Percentiles rank a stretch among this genome's conserved stretches.
Evolutionary conservation across 2,888 invertebrate genomes (phyloP).

Genomic region (Hyalella azteca): DNA sequence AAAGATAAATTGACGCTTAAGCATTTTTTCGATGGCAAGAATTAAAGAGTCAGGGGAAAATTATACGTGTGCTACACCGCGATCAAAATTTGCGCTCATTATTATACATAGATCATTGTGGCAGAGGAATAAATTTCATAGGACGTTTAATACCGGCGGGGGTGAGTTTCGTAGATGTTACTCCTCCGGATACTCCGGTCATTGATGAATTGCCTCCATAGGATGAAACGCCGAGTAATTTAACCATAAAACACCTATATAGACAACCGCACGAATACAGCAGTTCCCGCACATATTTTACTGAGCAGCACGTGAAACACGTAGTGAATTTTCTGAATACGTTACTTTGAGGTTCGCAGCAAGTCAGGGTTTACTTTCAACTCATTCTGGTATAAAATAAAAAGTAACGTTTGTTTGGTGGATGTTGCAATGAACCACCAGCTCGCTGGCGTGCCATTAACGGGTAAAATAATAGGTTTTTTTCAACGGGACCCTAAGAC

Average conservation of each 20-base stretch:
- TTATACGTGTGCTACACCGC: conserved; percentile 27
- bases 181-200: background rate
- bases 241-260: background rate
- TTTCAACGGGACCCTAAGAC: too few species aligned
- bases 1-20: conserved; percentile 36
- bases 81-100: conserved; percentile 32
- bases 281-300: too few species aligned
- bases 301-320: too few species aligned
- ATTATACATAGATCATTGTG: conserved; percentile 30
- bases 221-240: background rate
- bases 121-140: background rate
- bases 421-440: too few species aligned
- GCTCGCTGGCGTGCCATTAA: too few species aligned
- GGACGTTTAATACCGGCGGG: background rate
- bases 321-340: too few species aligned
- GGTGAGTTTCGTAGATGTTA: background rate
- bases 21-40: conserved; percentile 21
- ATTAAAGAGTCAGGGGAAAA: conserved; percentile 22
- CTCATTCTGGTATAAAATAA: too few species aligned
- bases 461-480: too few species aligned
- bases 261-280: too few species aligned
- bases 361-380: too few species aligned
- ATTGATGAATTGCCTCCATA: background rate
- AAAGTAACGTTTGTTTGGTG: too few species aligned
- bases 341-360: too few species aligned